These are phyloP conservation scores for Sternarchorhynchus goeldii DNA, from an alignment of 2,797 vertebrate genomes.

Conservation along the genomic window DNA sequence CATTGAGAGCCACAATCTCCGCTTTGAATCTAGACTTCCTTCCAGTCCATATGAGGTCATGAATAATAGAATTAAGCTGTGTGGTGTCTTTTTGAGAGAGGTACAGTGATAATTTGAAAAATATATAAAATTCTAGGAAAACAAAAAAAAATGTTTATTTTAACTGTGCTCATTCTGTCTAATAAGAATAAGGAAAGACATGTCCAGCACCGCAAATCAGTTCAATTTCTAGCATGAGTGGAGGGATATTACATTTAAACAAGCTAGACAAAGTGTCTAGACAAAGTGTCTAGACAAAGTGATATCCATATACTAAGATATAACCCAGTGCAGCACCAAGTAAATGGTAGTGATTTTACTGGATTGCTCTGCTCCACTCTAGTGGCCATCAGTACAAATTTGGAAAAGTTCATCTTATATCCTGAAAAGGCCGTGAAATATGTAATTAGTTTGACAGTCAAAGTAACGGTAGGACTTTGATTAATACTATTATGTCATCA, in stretches of 20 bases:
- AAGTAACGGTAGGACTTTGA: neutral
- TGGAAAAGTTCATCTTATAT: neutral
- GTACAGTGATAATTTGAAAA: neutral
- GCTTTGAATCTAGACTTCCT: neutral
- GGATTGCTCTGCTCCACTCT: neutral
- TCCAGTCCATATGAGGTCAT: neutral
- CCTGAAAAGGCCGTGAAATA: neutral
- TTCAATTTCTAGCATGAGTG: too few relatives aligned
- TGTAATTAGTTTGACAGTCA: neutral
- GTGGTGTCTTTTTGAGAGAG: neutral
- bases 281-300: neutral
- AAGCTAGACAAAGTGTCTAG: slow-evolving; percentile 3
- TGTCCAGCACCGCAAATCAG: neutral
- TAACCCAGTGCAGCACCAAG: neutral
- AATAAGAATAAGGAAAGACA: neutral
- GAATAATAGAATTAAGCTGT: neutral
- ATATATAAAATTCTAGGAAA: neutral
- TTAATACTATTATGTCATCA: neutral
- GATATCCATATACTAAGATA: neutral
- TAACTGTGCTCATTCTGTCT: slow-evolving; percentile 7
- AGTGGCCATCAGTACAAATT: neutral
- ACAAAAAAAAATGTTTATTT: neutral
- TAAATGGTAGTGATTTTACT: neutral
- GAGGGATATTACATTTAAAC: neutral
- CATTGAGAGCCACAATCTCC: neutral